Evolutionary conservation across 2,888 invertebrate genomes (phyloP).

Genomic region (Ormia ochracea): DNA sequence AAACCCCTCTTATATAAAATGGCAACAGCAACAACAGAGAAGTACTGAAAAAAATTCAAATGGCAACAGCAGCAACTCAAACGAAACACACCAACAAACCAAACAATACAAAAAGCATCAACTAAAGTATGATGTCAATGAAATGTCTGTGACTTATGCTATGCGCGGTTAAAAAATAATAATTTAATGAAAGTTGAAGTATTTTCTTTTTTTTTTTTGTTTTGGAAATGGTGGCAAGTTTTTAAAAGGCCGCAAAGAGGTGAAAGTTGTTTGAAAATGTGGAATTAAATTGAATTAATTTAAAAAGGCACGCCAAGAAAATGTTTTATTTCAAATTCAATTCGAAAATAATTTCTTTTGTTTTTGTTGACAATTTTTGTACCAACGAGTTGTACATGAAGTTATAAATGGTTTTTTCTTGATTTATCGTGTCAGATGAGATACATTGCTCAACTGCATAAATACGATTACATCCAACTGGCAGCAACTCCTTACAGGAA

Average conservation of each 20-base stretch:
- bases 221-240: background rate
- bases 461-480: no score
- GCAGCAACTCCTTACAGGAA: no score
- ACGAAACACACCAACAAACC: slow-evolving; percentile 6
- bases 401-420: no score
- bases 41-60: slow-evolving; percentile 8
- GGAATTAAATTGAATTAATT: background rate
- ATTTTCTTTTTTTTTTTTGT: background rate
- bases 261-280: background rate
- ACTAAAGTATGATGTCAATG: slow-evolving; percentile 54
- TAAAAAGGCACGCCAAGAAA: no score
- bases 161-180: slow-evolving; percentile 40
- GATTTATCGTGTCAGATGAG: no score
- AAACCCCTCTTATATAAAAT: slow-evolving; percentile 55
- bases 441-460: no score
- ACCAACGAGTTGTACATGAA: no score
- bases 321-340: no score
- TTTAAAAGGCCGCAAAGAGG: background rate
- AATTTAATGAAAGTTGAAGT: slow-evolving; percentile 32
- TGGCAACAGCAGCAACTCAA: background rate
- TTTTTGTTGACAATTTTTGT: no score
- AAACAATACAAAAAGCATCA: slow-evolving; percentile 12
- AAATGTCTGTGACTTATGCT: slow-evolving; percentile 57
- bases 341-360: no score
- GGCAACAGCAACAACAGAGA: slow-evolving; percentile 14